Base-by-base conservation (phyloP, 2,888 invertebrate species). In the Sphaerophoria taeniata region DNA sequence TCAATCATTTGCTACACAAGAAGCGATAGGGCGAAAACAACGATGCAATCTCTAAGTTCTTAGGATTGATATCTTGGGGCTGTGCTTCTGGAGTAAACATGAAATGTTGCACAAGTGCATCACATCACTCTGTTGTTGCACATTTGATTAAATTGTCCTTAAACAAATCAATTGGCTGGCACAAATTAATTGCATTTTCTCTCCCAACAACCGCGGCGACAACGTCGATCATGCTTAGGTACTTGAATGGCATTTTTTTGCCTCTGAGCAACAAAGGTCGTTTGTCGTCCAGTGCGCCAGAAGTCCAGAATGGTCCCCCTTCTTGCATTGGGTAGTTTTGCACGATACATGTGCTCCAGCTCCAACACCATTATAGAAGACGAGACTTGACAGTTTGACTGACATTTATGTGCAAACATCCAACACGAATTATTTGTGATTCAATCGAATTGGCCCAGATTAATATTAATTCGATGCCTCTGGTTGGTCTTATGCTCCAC, bases 131-230 rank as follows among this genome's bases (percentile, higher is more conserved):
- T 39, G 6, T 39, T 39, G 9, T 45, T 76, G 88, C 75, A 79
- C 89, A 89, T 88, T 91, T 90, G 90, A 91, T 91, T 91, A 91
- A 91, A 91, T 91, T 91, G 91, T 91, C 91, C 91, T 91, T 91
- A 91, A 91, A 91, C 91, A 91, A 91, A 91, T 91, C 91, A 91
- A 91, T 91, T 91, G 91, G 90, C 90, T 77, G 83, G 86, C 80
- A 90, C 89, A 91, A 91, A 91, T 91, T 91, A 90, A 91, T 91
- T 90, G 90, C 90, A 91, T 90, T 91, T 91, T 89, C 89, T 89
- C 89, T 67, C 86, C 69, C 80, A 60, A 39, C 11, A 43, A 39
- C 39, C 9, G 24, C 43, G 43, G 12, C 67, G 82, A 82, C 87
- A 88, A 80, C 87, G 86, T 84, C 87, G 88, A 81, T 87, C 81